These are phyloP conservation scores for Poecilia gillii DNA, from an alignment of 2,797 vertebrate species.

Conservation along the genomic window DNA sequence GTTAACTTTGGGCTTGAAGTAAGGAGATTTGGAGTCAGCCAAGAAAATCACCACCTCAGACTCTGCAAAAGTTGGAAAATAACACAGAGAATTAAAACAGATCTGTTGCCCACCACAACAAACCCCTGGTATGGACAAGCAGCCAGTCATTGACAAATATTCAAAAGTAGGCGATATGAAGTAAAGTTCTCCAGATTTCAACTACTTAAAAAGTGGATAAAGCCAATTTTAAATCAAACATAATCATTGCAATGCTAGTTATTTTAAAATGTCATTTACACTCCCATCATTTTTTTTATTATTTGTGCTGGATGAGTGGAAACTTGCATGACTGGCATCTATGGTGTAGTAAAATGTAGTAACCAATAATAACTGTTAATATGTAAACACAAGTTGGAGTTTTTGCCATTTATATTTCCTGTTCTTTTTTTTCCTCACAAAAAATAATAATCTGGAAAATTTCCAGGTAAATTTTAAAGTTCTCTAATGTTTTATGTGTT, in stretches of 20 bases:
- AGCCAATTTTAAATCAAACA: not conserved
- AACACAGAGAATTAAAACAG: not conserved
- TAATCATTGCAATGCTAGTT: not conserved
- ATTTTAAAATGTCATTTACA: not conserved
- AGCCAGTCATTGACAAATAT: not conserved
- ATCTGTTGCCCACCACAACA: not conserved
- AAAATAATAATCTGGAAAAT: not conserved
- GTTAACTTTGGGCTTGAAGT: conserved; percentile 92
- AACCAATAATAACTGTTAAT: not conserved
- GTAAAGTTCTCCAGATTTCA: not conserved
- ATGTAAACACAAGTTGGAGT: not conserved
- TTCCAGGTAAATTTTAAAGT: not conserved
- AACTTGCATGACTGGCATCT: not conserved
- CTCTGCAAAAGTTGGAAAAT: conserved; percentile 77
- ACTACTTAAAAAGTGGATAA: not conserved
- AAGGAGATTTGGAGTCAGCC: conserved; percentile 91
- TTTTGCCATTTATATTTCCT: not conserved
- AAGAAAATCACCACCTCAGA: conserved; percentile 90
- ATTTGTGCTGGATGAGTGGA: not conserved
- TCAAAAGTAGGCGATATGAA: not conserved
- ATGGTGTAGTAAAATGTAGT: not conserved
- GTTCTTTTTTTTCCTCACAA: not conserved
- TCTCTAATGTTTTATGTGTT: not conserved
- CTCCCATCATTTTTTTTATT: not conserved
- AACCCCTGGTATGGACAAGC: not conserved